These are phyloP conservation scores for Argyresthia albistria DNA, from an alignment of 2,888 invertebrate species.

Conservation along the genomic window DNA sequence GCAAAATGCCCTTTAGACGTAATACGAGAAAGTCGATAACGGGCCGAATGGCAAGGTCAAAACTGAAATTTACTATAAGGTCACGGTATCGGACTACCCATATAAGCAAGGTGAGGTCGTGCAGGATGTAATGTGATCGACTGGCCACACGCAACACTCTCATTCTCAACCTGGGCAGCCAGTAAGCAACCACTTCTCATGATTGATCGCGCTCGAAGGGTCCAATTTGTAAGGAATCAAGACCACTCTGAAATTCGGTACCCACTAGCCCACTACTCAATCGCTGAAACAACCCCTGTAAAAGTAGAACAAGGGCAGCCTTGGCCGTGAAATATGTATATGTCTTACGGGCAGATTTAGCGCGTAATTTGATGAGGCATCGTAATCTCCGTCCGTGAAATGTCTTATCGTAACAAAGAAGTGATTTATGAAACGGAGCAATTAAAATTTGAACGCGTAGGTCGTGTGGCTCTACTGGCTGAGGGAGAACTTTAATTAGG, in stretches of 20 bases:
- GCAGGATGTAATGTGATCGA: constrained; percentile 36
- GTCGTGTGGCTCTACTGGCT: neutral
- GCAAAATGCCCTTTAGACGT: neutral
- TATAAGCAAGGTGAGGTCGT: constrained; percentile 45
- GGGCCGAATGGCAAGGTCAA: neutral
- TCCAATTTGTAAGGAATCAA: neutral
- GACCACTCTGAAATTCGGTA: too few species aligned
- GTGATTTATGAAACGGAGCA: neutral
- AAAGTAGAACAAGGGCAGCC: neutral
- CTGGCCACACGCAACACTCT: constrained; percentile 39
- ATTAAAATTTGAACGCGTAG: neutral
- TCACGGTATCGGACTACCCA: constrained; percentile 32
- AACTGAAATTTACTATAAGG: constrained; percentile 2
- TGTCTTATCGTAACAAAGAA: too few species aligned
- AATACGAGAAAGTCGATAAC: neutral
- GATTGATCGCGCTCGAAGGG: neutral
- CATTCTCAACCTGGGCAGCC: constrained; percentile 18
- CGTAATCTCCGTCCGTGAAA: neutral
- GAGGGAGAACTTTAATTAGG: neutral
- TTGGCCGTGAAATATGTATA: neutral
- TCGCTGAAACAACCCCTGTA: too few species aligned
- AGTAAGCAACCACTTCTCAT: neutral
- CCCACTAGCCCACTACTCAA: too few species aligned
- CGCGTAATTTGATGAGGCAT: neutral
- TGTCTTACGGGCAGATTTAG: neutral